A percentile compares a stretch with the other conserved stretches of the same genome.
These are phyloP conservation scores for Choristoneura rosaceana DNA, from an alignment of 2,888 invertebrate genomes.

Conservation along the genomic window DNA sequence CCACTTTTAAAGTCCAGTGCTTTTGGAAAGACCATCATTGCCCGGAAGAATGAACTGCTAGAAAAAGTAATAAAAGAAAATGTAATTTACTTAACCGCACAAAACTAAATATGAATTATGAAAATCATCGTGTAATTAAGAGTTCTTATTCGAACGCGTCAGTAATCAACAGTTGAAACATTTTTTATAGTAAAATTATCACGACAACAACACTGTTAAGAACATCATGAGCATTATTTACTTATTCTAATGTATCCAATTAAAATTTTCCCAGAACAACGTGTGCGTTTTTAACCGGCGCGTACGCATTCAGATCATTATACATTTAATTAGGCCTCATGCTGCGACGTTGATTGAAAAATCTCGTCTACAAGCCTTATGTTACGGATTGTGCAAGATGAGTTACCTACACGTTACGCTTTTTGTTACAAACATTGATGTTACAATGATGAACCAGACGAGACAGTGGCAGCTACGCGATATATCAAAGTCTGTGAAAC, in stretches of 20 bases:
- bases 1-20: no score
- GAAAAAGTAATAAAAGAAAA: no score
- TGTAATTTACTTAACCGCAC: no score
- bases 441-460: conserved; percentile 34
- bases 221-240: conserved; percentile 41
- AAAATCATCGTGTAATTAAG: neutral
- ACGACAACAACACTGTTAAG: conserved; percentile 23
- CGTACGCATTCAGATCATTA: conserved; percentile 65
- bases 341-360: conserved; percentile 78
- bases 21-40: no score
- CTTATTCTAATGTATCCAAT: conserved; percentile 43
- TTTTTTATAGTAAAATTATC: conserved; percentile 29
- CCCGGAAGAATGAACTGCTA: no score
- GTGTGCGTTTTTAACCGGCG: conserved; percentile 47
- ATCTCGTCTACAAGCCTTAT: conserved; percentile 58
- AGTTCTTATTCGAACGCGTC: neutral
- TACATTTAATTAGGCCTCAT: conserved; percentile 70
- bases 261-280: conserved; percentile 42
- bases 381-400: conserved; percentile 54
- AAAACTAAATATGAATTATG: no score
- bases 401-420: conserved; percentile 36
- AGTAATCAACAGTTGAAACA: conserved; percentile 11
- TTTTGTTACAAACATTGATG: conserved; percentile 39
- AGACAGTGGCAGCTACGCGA: conserved; percentile 40
- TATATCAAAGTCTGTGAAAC: conserved; percentile 34